These are phyloP conservation scores for Malurus melanocephalus DNA, from an alignment of 2,113 vertebrate species.

Conservation along the genomic window DNA sequence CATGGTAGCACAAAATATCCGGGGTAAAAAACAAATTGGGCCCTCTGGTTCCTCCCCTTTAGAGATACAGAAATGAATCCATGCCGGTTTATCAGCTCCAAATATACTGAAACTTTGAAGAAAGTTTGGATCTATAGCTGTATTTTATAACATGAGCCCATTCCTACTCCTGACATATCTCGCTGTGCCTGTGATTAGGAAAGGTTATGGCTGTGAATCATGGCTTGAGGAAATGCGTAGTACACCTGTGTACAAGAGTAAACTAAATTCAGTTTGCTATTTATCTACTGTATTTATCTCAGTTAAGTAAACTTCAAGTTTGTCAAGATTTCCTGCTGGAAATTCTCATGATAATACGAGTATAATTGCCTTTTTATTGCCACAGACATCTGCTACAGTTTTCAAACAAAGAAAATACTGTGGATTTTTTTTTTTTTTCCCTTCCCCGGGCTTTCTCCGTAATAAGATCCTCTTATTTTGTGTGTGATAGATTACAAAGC, in stretches of 20 bases:
- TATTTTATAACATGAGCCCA: background rate
- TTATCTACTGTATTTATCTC: slow-evolving; percentile 72
- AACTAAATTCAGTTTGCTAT: slow-evolving; percentile 68
- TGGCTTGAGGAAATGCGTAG: slow-evolving; percentile 47
- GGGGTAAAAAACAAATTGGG: background rate
- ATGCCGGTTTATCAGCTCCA: background rate
- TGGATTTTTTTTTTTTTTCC: background rate
- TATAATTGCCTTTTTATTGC: slow-evolving; percentile 73
- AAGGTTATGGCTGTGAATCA: slow-evolving; percentile 66
- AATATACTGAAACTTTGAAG: background rate
- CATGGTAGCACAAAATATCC: background rate
- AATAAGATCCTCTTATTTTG: slow-evolving; percentile 6
- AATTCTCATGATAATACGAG: slow-evolving; percentile 64
- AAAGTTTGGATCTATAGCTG: slow-evolving; percentile 39
- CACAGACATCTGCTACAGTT: slow-evolving; percentile 71
- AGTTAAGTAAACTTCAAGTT: slow-evolving; percentile 69
- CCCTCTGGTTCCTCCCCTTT: background rate
- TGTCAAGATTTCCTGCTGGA: slow-evolving; percentile 70
- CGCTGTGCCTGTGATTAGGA: slow-evolving; percentile 59
- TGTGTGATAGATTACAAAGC: slow-evolving; percentile 13
- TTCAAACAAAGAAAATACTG: slow-evolving; percentile 59
- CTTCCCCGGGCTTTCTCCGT: background rate
- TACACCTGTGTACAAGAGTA: slow-evolving; percentile 62
- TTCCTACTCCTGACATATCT: slow-evolving; percentile 36
- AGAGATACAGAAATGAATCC: background rate